Conservation (phyloP, 2,113 vertebrate genomes). For the Tachycineta bicolor region DNA sequence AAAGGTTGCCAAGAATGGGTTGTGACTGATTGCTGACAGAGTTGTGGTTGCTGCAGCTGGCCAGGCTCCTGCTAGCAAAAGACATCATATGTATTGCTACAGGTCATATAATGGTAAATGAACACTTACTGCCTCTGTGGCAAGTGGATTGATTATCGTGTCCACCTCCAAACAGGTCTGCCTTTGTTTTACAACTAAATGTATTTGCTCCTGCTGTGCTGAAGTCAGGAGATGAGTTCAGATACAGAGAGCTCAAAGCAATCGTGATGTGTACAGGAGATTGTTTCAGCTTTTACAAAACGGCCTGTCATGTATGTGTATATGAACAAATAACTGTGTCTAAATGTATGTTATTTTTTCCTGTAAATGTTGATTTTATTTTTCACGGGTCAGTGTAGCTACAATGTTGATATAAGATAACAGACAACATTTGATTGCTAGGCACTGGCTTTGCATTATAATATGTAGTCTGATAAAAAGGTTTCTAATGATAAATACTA, state of each 20-base stretch:
- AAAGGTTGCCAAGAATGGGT: conserved; percentile 65
- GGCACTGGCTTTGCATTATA: not conserved
- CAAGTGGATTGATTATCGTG: conserved; percentile 72
- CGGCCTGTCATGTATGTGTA: not conserved
- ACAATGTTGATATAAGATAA: not conserved
- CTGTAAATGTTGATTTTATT: not conserved
- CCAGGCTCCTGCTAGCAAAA: conserved; percentile 58
- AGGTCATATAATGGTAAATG: conserved; percentile 77
- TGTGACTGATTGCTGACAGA: conserved; percentile 73
- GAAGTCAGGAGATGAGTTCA: conserved; percentile 10
- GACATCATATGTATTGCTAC: conserved; percentile 48
- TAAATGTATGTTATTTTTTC: not conserved
- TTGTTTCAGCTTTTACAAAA: not conserved
- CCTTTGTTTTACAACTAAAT: conserved; percentile 59
- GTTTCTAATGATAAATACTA: not conserved
- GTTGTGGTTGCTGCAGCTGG: conserved; percentile 48
- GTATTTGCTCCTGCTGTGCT: conserved; percentile 34
- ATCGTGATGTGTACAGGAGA: not conserved
- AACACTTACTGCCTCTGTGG: conserved; percentile 66
- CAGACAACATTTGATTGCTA: not conserved
- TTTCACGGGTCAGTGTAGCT: not conserved
- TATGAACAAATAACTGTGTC: not conserved
- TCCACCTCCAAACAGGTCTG: conserved; percentile 44
- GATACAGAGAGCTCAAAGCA: conserved; percentile 1
- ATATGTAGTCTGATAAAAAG: not conserved